Conservation (phyloP, 2,113 vertebrate species). For the Pao palembangensis region DNA sequence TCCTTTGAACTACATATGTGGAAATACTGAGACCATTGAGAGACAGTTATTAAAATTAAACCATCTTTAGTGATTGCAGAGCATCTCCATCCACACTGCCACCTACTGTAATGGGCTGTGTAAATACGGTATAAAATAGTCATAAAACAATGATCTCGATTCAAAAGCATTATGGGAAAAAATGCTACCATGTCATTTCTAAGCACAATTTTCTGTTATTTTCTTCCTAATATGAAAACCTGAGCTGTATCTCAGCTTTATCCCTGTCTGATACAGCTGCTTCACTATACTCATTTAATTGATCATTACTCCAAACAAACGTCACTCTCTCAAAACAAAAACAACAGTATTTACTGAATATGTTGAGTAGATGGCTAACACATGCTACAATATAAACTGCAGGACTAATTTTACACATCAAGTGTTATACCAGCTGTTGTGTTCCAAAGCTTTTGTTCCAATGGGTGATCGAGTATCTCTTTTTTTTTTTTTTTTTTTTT, state of each 20-base stretch:
- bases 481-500: slow-evolving; percentile 21
- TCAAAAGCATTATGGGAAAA: too few relatives aligned
- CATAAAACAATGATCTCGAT: too few relatives aligned
- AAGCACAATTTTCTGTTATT: slow-evolving; percentile 34
- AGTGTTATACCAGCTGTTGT: slow-evolving; percentile 50
- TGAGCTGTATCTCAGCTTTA: slow-evolving; percentile 22
- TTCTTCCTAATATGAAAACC: neutral
- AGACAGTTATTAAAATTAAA: too few relatives aligned
- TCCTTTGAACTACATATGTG: too few relatives aligned
- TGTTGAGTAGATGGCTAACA: slow-evolving; percentile 13
- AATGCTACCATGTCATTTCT: slow-evolving; percentile 33
- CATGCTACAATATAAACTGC: slow-evolving; percentile 43
- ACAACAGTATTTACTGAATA: slow-evolving; percentile 20
- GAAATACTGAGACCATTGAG: too few relatives aligned
- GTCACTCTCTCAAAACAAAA: slow-evolving; percentile 4
- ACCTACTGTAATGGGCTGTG: too few relatives aligned
- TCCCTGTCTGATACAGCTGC: slow-evolving; percentile 34
- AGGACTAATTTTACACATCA: slow-evolving; percentile 67
- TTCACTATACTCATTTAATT: slow-evolving; percentile 7
- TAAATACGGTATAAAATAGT: too few relatives aligned
- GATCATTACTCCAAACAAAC: slow-evolving; percentile 14
- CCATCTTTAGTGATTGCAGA: too few relatives aligned
- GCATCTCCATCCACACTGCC: too few relatives aligned
- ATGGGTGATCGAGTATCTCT: slow-evolving; percentile 41
- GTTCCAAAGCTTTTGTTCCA: slow-evolving; percentile 60